phyloP scores from a whole-genome alignment of 2,888 invertebrate genomes.

The Dioctria linearis region DNA sequence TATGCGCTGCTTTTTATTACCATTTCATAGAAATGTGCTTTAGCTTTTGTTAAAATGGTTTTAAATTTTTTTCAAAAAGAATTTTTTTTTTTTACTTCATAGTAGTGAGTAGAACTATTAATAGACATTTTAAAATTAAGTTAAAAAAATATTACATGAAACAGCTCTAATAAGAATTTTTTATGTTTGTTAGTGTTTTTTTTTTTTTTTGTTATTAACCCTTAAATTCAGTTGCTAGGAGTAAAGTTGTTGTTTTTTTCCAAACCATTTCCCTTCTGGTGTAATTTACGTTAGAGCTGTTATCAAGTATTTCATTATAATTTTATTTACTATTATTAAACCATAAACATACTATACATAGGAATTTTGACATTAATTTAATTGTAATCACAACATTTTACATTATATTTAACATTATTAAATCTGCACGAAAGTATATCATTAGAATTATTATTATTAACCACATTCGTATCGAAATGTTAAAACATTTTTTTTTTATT shows the following conservation, averaged over 20 bases:
- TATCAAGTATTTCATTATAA: no score
- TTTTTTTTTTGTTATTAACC: no score
- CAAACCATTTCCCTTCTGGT: no score
- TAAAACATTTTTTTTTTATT: slow-evolving; percentile 12
- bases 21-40: slow-evolving; percentile 21
- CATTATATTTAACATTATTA: slow-evolving; percentile 3
- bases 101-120: slow-evolving; percentile 3
- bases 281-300: no score
- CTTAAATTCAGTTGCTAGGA: no score
- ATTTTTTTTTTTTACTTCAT: slow-evolving; percentile 17
- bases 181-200: no score
- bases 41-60: slow-evolving; percentile 13
- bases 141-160: background rate
- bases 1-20: slow-evolving; percentile 25
- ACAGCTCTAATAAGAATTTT: no score
- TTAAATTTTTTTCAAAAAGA: background rate
- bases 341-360: no score
- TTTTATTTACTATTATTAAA: no score
- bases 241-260: no score
- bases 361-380: background rate
- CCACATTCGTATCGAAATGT: background rate
- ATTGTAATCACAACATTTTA: background rate
- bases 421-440: slow-evolving; percentile 17
- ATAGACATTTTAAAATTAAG: background rate
- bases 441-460: slow-evolving; percentile 24